Evolutionary conservation across 2,797 vertebrate species (phyloP).

Genomic region (Arremon aurantiirostris): DNA sequence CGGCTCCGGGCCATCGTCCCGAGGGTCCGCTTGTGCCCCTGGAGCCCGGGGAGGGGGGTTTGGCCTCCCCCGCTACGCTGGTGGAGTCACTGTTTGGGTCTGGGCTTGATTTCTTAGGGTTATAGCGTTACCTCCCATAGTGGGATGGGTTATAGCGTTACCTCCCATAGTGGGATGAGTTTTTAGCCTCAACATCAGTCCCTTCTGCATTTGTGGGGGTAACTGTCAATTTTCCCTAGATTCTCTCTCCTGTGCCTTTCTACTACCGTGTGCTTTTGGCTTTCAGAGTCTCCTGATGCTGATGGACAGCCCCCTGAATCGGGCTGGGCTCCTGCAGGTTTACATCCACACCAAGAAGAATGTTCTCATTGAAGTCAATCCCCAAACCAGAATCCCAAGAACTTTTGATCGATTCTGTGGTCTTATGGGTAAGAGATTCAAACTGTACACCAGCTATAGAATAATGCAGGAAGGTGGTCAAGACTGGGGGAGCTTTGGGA

Average conservation of each 20-base stretch:
- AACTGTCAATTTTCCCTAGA: rapidly evolving
- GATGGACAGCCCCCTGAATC: slow-evolving; percentile 96
- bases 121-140: rapidly evolving
- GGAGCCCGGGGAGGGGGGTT: rapidly evolving
- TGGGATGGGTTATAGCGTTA: too few species aligned
- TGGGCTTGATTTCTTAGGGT: rapidly evolving
- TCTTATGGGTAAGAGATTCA: slow-evolving; percentile 87
- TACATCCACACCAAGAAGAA: slow-evolving; percentile 96
- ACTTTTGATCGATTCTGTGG: slow-evolving; percentile 96
- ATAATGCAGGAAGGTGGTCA: too few species aligned
- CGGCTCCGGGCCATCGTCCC: rapidly evolving
- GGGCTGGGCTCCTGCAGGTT: slow-evolving; percentile 93
- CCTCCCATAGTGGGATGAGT: rapidly evolving
- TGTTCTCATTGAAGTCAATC: slow-evolving; percentile 93
- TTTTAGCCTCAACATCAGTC: rapidly evolving
- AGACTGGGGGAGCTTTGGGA: rapidly evolving
- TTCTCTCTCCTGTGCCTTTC: too few species aligned
- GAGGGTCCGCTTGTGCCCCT: too few species aligned
- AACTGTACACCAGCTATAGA: rapidly evolving
- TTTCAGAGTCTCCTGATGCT: slow-evolving; percentile 89
- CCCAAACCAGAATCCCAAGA: slow-evolving; percentile 94
- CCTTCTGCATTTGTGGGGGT: rapidly evolving
- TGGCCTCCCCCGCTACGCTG: rapidly evolving
- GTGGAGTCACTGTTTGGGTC: rapidly evolving
- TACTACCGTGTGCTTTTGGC: rapidly evolving